A percentile compares a stretch with the other conserved stretches of the same genome.
Conservation (phyloP, 1,140 invertebrate genomes). For the Zaprionus nigranus region DNA sequence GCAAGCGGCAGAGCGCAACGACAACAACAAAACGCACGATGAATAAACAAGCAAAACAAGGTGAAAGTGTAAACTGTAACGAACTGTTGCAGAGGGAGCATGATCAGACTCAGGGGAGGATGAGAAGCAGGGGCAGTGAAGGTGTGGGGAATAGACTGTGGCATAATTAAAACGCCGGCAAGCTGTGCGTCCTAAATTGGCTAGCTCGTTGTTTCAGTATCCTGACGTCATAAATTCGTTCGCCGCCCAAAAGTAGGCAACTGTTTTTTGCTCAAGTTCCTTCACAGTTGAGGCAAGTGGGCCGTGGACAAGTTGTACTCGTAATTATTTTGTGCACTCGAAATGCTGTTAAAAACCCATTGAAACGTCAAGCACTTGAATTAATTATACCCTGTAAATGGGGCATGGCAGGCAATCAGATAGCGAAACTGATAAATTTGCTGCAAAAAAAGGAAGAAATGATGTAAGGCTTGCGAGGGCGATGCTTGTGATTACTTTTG, state of each 20-base stretch:
- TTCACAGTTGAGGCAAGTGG: constrained; percentile 55
- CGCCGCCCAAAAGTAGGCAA: constrained; percentile 50
- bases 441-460: neutral
- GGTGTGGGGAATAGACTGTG: constrained; percentile 34
- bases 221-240: constrained; percentile 43
- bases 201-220: constrained; percentile 27
- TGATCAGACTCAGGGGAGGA: neutral
- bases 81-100: constrained; percentile 12
- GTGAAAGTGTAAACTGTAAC: constrained; percentile 12
- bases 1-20: constrained; percentile 47
- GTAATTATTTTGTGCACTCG: constrained; percentile 64
- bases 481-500: no score
- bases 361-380: constrained; percentile 34
- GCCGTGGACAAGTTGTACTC: constrained; percentile 37
- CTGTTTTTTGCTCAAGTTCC: constrained; percentile 18
- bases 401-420: neutral
- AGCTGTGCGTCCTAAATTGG: constrained; percentile 51
- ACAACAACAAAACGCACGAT: constrained; percentile 17
- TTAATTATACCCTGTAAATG: constrained; percentile 8
- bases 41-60: constrained; percentile 36
- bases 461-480: neutral
- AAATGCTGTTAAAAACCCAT: constrained; percentile 44
- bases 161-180: constrained; percentile 71
- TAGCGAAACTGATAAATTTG: neutral
- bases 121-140: neutral